phyloP scores from a whole-genome alignment of 2,797 vertebrate genomes.

The Acipenser oxyrinchus region DNA sequence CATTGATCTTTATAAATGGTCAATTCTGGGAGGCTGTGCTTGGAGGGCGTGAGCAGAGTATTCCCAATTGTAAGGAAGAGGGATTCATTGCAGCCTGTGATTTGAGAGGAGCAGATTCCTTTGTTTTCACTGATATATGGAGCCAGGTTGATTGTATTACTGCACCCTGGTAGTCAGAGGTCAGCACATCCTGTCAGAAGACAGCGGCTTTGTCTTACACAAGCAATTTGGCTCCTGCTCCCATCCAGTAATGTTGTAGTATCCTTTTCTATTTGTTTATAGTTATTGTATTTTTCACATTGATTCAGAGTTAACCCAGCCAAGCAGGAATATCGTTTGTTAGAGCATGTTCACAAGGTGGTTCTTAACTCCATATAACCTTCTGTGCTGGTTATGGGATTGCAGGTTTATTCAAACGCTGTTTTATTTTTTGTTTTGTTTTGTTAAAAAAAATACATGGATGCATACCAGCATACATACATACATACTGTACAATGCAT shows the following conservation, averaged over 20 bases:
- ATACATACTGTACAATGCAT: background rate
- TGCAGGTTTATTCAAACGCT: constrained; percentile 5
- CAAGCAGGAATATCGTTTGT: constrained; percentile 21
- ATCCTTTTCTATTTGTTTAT: constrained; percentile 20
- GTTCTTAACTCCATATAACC: constrained; percentile 24
- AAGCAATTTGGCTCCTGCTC: background rate
- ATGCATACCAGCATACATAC: background rate
- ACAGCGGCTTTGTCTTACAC: background rate
- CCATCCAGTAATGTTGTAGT: constrained; percentile 5
- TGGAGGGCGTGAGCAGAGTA: background rate
- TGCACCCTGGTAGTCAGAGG: constrained; percentile 5
- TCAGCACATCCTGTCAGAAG: background rate
- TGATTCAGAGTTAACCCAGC: constrained; percentile 27
- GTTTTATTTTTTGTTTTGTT: constrained; percentile 9
- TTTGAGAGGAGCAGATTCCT: background rate
- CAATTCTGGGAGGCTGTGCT: background rate
- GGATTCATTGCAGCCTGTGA: background rate
- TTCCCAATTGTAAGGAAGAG: background rate
- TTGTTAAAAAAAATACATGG: background rate
- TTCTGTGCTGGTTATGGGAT: constrained; percentile 2
- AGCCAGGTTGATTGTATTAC: constrained; percentile 4
- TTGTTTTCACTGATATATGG: constrained; percentile 1
- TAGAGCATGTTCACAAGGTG: constrained; percentile 15
- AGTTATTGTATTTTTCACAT: constrained; percentile 15
- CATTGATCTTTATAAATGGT: background rate